Evolutionary conservation across 2,113 vertebrate species (phyloP).

Genomic region (Caranx melampygus): DNA sequence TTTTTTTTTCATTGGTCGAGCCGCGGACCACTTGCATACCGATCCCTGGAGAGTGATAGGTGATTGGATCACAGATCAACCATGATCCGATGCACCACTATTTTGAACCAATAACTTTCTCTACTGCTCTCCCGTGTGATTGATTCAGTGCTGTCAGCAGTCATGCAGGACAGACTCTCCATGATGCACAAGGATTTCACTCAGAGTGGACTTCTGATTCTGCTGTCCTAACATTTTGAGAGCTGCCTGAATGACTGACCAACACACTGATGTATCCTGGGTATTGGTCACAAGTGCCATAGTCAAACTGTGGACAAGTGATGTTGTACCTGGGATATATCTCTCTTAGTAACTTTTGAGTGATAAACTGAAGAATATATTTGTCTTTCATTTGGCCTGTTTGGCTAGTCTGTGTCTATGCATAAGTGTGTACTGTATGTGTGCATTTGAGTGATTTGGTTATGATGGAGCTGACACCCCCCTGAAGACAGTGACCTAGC

Average conservation of each 20-base stretch:
- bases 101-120: not conserved
- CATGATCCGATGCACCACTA: too few species aligned
- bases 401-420: not conserved
- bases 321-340: not conserved
- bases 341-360: not conserved
- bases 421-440: not conserved
- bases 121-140: not conserved
- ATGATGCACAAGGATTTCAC: not conserved
- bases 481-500: constrained; percentile 64
- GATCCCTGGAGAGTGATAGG: too few species aligned
- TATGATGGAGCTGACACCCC: constrained; percentile 60
- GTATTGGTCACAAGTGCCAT: not conserved
- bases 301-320: not conserved
- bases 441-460: constrained; percentile 18
- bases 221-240: not conserved
- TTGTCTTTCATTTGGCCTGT: not conserved
- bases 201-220: not conserved
- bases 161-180: not conserved
- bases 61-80: too few species aligned
- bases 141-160: not conserved
- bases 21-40: too few species aligned
- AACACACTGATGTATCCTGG: not conserved
- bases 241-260: not conserved
- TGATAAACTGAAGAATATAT: not conserved
- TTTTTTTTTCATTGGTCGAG: too few species aligned